Evolutionary conservation across 2,797 vertebrate genomes (phyloP).

Genomic region (Pangasius krempfi): DNA sequence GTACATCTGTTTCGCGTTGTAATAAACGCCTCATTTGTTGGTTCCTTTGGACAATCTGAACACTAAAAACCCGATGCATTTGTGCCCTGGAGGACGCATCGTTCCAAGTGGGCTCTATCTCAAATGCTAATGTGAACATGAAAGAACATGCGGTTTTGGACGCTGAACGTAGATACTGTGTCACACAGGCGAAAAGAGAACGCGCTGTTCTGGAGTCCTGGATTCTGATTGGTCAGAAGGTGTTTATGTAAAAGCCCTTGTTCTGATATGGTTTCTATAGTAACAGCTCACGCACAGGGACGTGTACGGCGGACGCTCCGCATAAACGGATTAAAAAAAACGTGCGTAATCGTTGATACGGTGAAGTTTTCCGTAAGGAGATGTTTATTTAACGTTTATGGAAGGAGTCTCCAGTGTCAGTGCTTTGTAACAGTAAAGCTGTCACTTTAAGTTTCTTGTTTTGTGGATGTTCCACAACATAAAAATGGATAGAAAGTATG

Average conservation of each 20-base stretch:
- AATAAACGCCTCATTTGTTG: conserved; percentile 57
- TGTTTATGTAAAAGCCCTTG: neutral
- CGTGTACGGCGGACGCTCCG: neutral
- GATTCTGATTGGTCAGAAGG: neutral
- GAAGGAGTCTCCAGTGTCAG: neutral
- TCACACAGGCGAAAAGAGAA: neutral
- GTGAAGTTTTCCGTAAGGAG: neutral
- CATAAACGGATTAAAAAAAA: neutral
- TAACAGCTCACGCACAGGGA: neutral
- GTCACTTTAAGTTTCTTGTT: neutral
- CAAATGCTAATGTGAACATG: neutral
- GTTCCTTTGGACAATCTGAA: conserved; percentile 46
- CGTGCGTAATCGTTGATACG: neutral
- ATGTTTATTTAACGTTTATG: neutral
- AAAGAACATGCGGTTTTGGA: conserved; percentile 1
- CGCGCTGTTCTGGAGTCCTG: neutral
- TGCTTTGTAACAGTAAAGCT: neutral
- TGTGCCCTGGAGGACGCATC: neutral
- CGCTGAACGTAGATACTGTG: neutral
- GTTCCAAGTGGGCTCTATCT: conserved; percentile 14
- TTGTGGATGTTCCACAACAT: neutral
- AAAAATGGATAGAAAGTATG: neutral
- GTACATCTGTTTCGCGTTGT: conserved; percentile 57
- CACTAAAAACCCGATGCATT: conserved; percentile 18
- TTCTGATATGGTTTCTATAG: neutral